phyloP scores from a whole-genome alignment of 2,888 invertebrate species.

The Synanthedon andrenaeformis region DNA sequence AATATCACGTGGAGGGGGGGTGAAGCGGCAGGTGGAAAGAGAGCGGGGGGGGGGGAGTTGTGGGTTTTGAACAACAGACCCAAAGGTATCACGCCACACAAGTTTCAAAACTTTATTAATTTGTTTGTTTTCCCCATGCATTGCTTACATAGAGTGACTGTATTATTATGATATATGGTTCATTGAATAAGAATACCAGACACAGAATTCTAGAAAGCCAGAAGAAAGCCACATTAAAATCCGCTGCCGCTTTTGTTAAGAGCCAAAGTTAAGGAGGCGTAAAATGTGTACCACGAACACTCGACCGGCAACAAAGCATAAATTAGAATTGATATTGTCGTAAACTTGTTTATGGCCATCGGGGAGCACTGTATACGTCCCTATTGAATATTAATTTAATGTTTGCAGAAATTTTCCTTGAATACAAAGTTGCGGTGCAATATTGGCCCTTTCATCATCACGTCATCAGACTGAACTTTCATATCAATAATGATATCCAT shows the following conservation, averaged over 20 bases:
- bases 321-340: conserved; percentile 22
- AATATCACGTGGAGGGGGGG: too few relatives aligned
- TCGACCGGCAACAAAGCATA: conserved; percentile 13
- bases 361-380: background rate
- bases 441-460: too few relatives aligned
- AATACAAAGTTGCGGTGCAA: background rate
- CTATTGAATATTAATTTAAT: conserved; percentile 29
- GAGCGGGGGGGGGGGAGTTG: too few relatives aligned
- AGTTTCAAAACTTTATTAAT: too few relatives aligned
- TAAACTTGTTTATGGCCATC: conserved; percentile 22
- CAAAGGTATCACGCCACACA: too few relatives aligned
- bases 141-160: too few relatives aligned
- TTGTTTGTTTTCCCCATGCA: too few relatives aligned
- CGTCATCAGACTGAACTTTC: conserved; percentile 3
- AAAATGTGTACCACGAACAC: conserved; percentile 1
- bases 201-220: too few relatives aligned
- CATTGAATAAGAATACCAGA: too few relatives aligned
- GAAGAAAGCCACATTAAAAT: background rate
- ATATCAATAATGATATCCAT: conserved; percentile 1
- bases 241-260: background rate
- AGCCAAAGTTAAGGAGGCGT: background rate
- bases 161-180: too few relatives aligned
- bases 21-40: too few relatives aligned
- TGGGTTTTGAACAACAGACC: too few relatives aligned
- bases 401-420: conserved; percentile 4